A percentile compares a stretch with the other conserved stretches of the same genome.
These are phyloP conservation scores for Drosophila repletoides DNA, from an alignment of 1,140 invertebrate genomes.

Conservation along the genomic window DNA sequence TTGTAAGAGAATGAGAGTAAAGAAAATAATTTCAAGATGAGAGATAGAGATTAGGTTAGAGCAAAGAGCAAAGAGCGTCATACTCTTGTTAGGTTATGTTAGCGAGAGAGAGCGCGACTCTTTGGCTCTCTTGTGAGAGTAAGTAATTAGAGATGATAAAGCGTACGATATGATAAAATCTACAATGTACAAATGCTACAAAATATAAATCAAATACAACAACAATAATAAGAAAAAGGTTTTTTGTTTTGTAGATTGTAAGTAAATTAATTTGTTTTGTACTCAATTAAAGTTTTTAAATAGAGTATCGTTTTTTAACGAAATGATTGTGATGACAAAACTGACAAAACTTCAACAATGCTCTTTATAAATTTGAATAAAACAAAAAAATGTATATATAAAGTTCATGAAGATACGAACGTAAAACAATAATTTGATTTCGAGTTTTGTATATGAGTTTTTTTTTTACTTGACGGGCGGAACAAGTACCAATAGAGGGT, in stretches of 20 bases:
- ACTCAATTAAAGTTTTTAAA: slow-evolving; percentile 1
- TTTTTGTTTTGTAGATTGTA: slow-evolving; percentile 3
- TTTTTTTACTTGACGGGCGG: slow-evolving; percentile 80
- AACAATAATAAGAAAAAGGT: background rate
- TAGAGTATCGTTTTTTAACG: background rate
- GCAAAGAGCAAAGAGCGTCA: background rate
- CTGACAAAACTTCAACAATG: slow-evolving; percentile 21
- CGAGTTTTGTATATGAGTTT: slow-evolving; percentile 24
- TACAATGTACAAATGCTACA: background rate
- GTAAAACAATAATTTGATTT: slow-evolving; percentile 26
- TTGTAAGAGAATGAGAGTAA: background rate
- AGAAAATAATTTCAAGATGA: too few relatives aligned
- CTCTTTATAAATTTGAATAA: slow-evolving; percentile 1
- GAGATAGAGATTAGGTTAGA: background rate
- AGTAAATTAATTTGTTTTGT: slow-evolving; percentile 1
- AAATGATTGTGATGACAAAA: slow-evolving; percentile 26
- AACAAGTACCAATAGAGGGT: slow-evolving; percentile 83
- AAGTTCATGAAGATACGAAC: slow-evolving; percentile 15
- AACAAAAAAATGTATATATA: slow-evolving; percentile 1
- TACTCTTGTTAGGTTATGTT: slow-evolving; percentile 14
- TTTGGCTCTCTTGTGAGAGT: background rate
- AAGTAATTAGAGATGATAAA: slow-evolving; percentile 1
- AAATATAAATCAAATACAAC: background rate
- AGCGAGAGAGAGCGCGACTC: background rate
- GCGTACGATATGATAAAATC: background rate